Percentiles rank a stretch among this genome's conserved stretches.
Conservation (phyloP, 2,888 invertebrate species). For the Eutolmus rufibarbis region DNA sequence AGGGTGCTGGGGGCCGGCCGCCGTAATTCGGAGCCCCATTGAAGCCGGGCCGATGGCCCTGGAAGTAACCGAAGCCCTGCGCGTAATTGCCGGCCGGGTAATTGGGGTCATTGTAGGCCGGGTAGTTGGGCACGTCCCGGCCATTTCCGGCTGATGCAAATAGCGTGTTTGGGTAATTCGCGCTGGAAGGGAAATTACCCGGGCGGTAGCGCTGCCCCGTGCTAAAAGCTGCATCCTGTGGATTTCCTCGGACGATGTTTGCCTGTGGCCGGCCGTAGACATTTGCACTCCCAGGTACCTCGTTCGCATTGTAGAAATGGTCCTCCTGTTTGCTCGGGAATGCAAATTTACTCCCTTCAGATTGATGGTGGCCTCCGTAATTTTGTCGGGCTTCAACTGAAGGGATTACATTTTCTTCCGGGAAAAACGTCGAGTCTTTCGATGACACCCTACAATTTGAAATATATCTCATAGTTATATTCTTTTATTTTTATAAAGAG, state of each 20-base stretch:
- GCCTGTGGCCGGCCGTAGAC: background rate
- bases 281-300: background rate
- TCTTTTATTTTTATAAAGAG: too few species aligned
- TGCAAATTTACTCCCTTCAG: slow-evolving; percentile 20
- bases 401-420: slow-evolving; percentile 9
- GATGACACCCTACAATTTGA: background rate
- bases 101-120: slow-evolving; percentile 40
- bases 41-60: slow-evolving; percentile 45
- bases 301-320: slow-evolving; percentile 6
- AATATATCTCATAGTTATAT: background rate
- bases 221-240: slow-evolving; percentile 35
- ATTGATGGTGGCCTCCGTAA: background rate
- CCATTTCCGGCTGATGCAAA: slow-evolving; percentile 2
- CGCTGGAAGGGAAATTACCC: slow-evolving; percentile 8
- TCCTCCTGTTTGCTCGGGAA: slow-evolving; percentile 13
- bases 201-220: slow-evolving; percentile 29
- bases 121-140: slow-evolving; percentile 39
- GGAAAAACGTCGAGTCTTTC: slow-evolving; percentile 24
- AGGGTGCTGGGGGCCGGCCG: background rate
- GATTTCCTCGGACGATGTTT: slow-evolving; percentile 25
- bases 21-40: slow-evolving; percentile 16
- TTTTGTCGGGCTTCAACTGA: background rate
- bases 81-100: slow-evolving; percentile 43
- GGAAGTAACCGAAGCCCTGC: slow-evolving; percentile 36
- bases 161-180: slow-evolving; percentile 25